Conservation (phyloP, 2,797 vertebrate genomes). For the Pantherophis alleghaniensis region DNA sequence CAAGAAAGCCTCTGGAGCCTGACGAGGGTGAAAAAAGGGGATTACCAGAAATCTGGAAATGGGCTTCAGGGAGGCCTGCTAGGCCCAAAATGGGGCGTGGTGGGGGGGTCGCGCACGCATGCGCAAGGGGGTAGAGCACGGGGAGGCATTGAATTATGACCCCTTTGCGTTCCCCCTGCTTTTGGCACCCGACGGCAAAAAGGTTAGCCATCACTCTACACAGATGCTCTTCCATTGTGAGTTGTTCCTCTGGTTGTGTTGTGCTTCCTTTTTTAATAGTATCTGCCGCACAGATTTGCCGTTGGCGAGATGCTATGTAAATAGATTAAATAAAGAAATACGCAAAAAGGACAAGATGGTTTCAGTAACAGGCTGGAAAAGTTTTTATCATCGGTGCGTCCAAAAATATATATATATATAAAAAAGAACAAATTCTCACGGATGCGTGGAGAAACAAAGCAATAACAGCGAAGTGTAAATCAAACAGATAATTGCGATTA, state of each 20-base stretch:
- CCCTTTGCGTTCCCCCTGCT: no score
- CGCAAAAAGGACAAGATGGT: background rate
- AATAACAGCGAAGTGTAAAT: background rate
- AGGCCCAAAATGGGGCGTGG: no score
- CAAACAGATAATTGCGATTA: background rate
- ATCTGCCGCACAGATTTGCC: fast-evolving
- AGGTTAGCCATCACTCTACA: no score
- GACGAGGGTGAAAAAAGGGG: no score
- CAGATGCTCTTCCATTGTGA: background rate
- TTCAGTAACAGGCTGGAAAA: background rate
- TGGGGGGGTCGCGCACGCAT: no score
- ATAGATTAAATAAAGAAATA: background rate
- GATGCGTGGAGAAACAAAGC: background rate
- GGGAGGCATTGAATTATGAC: no score
- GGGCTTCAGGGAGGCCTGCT: no score
- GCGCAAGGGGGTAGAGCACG: no score
- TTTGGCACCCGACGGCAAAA: no score
- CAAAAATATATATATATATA: no score
- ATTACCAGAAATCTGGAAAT: no score
- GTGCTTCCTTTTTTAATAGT: background rate
- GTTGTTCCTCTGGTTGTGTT: background rate
- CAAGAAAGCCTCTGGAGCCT: no score
- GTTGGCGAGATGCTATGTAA: background rate
- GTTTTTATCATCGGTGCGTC: background rate
- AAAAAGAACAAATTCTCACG: background rate